Evolutionary conservation across 92 coral and sea anemone genomes (phyloP).

Genomic region (Paramuricea clavata): DNA sequence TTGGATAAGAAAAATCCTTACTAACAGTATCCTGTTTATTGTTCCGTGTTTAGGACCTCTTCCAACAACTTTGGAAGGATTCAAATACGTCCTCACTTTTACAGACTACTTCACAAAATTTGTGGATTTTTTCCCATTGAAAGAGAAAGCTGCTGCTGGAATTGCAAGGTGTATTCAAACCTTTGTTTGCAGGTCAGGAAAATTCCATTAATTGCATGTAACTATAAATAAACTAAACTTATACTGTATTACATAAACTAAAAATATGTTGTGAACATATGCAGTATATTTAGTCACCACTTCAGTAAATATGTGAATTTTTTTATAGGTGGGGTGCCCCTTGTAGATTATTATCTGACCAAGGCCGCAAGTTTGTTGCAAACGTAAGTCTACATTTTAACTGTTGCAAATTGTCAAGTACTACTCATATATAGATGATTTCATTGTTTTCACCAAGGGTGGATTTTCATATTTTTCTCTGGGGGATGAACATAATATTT

Average conservation of each 20-base stretch:
- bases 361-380: constrained; percentile 12
- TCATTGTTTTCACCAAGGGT: no score
- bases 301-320: neutral
- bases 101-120: neutral
- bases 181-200: constrained; percentile 1
- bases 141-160: neutral
- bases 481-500: no score
- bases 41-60: neutral
- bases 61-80: neutral
- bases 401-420: no score
- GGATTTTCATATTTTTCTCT: no score
- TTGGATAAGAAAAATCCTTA: no score
- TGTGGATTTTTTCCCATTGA: constrained; percentile 5
- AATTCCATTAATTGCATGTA: no score
- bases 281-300: neutral
- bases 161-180: neutral
- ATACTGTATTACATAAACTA: neutral
- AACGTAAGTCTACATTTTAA: neutral
- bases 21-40: no score
- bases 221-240: neutral
- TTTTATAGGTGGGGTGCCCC: constrained; percentile 21
- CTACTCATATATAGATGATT: no score
- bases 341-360: neutral
- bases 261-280: neutral
- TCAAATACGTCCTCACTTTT: neutral